Conservation (phyloP, 2,888 invertebrate species). For the Pherbina coryleti region DNA sequence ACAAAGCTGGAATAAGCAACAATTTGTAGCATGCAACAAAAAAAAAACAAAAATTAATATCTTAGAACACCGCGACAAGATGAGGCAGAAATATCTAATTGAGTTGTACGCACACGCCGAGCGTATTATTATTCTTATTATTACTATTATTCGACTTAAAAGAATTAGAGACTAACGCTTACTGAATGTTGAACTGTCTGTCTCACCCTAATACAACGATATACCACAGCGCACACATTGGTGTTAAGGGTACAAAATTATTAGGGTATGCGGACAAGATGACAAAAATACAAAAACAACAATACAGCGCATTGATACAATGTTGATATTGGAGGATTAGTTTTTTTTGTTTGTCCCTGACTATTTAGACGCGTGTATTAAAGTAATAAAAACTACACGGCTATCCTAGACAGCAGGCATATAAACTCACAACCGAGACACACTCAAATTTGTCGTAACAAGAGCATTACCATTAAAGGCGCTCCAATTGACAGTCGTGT, state of each 20-base stretch:
- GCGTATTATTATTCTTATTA: background rate
- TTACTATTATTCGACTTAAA: slow-evolving; percentile 9
- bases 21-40: background rate
- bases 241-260: background rate
- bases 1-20: background rate
- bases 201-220: background rate
- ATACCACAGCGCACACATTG: slow-evolving; percentile 3
- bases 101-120: slow-evolving; percentile 19
- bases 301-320: background rate
- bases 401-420: background rate
- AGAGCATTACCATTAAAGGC: background rate
- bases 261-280: background rate
- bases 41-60: background rate
- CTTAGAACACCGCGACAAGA: background rate
- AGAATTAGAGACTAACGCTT: background rate
- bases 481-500: no score
- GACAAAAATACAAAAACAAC: background rate
- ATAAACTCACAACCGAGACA: no score
- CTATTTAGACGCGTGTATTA: slow-evolving; percentile 13
- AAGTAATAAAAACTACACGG: slow-evolving; percentile 31
- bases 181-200: background rate
- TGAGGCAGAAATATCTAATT: background rate
- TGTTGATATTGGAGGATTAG: background rate
- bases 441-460: background rate
- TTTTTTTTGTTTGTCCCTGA: background rate